Percentiles rank a stretch among this genome's conserved stretches.
phyloP scores from a whole-genome alignment of 2,113 vertebrate species.

The Macaca nemestrina region DNA sequence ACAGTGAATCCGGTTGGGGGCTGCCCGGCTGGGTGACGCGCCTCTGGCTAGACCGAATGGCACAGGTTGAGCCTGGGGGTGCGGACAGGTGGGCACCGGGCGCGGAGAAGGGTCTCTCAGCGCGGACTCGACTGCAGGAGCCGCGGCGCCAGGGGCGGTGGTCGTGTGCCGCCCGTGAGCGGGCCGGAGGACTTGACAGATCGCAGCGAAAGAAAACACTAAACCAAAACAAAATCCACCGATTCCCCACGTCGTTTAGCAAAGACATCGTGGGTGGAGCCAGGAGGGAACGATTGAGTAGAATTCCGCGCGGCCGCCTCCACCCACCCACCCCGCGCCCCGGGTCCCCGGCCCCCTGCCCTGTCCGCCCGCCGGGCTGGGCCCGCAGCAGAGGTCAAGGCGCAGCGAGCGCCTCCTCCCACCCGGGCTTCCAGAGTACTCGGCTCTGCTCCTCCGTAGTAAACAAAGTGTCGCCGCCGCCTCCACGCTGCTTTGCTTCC shows the following conservation, averaged over 20 bases:
- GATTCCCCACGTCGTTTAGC: neutral
- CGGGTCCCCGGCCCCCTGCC: neutral
- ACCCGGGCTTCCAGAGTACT: neutral
- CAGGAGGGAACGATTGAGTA: neutral
- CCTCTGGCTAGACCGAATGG: too few relatives aligned
- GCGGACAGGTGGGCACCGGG: neutral
- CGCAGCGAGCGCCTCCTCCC: neutral
- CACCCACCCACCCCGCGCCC: neutral
- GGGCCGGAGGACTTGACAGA: neutral
- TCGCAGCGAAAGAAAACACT: neutral
- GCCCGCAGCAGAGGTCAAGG: neutral
- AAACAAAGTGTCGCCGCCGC: constrained; percentile 72
- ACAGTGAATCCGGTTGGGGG: neutral
- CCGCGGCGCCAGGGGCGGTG: neutral
- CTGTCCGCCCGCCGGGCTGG: neutral
- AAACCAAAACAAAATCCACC: neutral
- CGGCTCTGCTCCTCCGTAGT: constrained; percentile 51
- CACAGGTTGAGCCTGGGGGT: neutral
- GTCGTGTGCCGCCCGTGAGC: neutral
- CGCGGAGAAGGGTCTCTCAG: neutral
- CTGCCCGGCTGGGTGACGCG: neutral
- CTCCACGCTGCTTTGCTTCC: constrained; percentile 62
- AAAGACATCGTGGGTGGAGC: constrained; percentile 26
- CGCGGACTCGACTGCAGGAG: neutral
- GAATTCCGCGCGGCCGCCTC: constrained; percentile 21